A percentile compares a stretch with the other conserved stretches of the same genome.
Conservation (phyloP, 2,797 vertebrate species). For the Liasis olivaceus region DNA sequence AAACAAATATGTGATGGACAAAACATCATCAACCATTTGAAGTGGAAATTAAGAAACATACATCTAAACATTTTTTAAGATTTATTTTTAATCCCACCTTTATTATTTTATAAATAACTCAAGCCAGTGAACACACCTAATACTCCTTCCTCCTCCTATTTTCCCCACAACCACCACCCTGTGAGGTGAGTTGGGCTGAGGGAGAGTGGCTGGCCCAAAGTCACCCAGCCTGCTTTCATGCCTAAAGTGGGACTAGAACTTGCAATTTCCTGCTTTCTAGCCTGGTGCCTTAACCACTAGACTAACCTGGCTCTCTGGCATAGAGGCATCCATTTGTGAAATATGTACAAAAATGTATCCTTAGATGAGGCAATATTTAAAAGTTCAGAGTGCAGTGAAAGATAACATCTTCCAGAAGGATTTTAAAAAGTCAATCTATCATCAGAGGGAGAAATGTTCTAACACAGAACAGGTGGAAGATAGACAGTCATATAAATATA, state of each 20-base stretch:
- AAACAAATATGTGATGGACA: conserved; percentile 44
- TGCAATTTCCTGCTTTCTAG: too few species aligned
- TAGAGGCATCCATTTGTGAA: conserved; percentile 36
- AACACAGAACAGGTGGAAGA: conserved; percentile 27
- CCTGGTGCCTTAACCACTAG: too few species aligned
- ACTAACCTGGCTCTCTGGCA: background rate
- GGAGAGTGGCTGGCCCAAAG: too few species aligned
- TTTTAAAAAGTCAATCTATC: conserved; percentile 2
- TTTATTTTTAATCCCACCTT: too few species aligned
- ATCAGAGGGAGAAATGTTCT: conserved; percentile 21
- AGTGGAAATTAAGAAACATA: conserved; percentile 27
- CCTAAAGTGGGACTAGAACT: too few species aligned
- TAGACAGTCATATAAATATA: conserved; percentile 23
- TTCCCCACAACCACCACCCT: too few species aligned
- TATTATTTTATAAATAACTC: too few species aligned
- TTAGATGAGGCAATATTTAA: conserved; percentile 48
- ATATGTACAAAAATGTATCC: conserved; percentile 43
- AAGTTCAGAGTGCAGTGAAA: conserved; percentile 38
- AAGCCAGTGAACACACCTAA: too few species aligned
- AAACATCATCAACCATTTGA: conserved; percentile 33
- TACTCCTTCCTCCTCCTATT: too few species aligned
- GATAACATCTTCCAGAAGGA: conserved; percentile 31
- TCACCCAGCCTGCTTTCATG: too few species aligned
- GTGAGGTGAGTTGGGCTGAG: too few species aligned
- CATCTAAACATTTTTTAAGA: background rate